Percentiles rank a stretch among this genome's conserved stretches.
Conservation (phyloP, 2,113 vertebrate genomes). For the Psittacara wagleri region DNA sequence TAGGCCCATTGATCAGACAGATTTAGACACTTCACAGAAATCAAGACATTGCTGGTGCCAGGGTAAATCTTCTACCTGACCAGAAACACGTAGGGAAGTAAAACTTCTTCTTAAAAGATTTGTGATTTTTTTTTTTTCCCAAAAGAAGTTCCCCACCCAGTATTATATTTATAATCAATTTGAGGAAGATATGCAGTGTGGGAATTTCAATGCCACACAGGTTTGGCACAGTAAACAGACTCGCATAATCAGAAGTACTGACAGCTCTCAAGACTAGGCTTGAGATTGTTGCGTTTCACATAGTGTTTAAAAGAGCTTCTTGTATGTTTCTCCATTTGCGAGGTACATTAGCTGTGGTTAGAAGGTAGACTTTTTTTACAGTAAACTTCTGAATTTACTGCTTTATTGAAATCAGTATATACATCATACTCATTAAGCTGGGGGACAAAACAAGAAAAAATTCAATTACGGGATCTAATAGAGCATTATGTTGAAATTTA, state of each 20-base stretch:
- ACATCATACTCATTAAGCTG: neutral
- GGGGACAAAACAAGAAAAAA: neutral
- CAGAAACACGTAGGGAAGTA: neutral
- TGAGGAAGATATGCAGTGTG: neutral
- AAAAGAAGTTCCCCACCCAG: neutral
- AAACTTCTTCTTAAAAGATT: neutral
- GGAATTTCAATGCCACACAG: neutral
- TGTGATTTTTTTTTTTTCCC: neutral
- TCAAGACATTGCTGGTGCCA: neutral
- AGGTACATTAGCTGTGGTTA: neutral
- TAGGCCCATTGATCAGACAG: neutral
- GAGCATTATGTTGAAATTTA: slow-evolving; percentile 1
- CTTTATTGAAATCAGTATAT: neutral
- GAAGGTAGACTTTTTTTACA: neutral
- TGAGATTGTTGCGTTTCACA: neutral
- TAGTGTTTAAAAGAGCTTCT: neutral
- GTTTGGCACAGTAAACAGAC: neutral
- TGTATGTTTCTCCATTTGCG: neutral
- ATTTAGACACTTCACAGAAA: neutral
- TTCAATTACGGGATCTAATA: neutral
- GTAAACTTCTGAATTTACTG: neutral
- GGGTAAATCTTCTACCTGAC: neutral
- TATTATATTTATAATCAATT: neutral
- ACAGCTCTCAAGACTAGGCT: neutral
- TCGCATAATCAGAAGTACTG: neutral